A percentile compares a stretch with the other conserved stretches of the same genome.
Conservation (phyloP, 1,140 invertebrate genomes). For the Microplitis demolitor region DNA sequence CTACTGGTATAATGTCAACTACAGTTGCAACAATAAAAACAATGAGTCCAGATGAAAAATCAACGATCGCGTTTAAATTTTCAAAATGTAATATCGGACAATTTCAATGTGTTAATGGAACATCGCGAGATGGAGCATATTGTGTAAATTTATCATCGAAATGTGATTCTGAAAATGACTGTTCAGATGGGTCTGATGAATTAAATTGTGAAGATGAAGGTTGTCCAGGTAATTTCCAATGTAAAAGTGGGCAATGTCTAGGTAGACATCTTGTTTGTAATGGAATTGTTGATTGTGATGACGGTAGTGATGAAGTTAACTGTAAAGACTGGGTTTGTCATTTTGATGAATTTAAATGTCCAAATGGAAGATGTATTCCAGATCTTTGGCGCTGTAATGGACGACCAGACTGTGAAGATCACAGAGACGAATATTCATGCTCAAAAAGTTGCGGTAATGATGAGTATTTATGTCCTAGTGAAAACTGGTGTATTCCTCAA, state of each 20-base stretch:
- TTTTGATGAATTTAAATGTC: slow-evolving; percentile 66
- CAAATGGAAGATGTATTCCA: slow-evolving; percentile 65
- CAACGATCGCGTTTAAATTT: slow-evolving; percentile 39
- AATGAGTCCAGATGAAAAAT: background rate
- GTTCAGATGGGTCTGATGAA: slow-evolving; percentile 70
- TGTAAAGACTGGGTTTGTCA: slow-evolving; percentile 67
- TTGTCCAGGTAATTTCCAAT: slow-evolving; percentile 70
- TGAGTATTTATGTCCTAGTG: slow-evolving; percentile 64
- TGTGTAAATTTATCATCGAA: slow-evolving; percentile 64
- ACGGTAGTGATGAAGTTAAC: slow-evolving; percentile 72
- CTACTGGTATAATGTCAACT: background rate
- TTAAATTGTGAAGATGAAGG: slow-evolving; percentile 63
- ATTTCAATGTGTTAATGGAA: slow-evolving; percentile 68
- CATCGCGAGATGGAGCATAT: slow-evolving; percentile 65
- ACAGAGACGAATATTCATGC: slow-evolving; percentile 69
- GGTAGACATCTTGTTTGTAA: slow-evolving; percentile 75
- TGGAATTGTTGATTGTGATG: slow-evolving; percentile 72
- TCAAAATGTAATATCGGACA: slow-evolving; percentile 66
- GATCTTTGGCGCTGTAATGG: slow-evolving; percentile 69
- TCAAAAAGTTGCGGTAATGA: slow-evolving; percentile 63
- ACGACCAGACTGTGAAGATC: slow-evolving; percentile 69
- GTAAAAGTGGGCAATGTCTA: slow-evolving; percentile 74
- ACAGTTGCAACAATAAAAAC: background rate
- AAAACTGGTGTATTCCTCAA: slow-evolving; percentile 64
- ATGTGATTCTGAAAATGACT: slow-evolving; percentile 69